Percentiles rank a stretch among this genome's conserved stretches.
Evolutionary conservation across 2,113 vertebrate genomes (phyloP).

Genomic region (Syrmaticus mikado): DNA sequence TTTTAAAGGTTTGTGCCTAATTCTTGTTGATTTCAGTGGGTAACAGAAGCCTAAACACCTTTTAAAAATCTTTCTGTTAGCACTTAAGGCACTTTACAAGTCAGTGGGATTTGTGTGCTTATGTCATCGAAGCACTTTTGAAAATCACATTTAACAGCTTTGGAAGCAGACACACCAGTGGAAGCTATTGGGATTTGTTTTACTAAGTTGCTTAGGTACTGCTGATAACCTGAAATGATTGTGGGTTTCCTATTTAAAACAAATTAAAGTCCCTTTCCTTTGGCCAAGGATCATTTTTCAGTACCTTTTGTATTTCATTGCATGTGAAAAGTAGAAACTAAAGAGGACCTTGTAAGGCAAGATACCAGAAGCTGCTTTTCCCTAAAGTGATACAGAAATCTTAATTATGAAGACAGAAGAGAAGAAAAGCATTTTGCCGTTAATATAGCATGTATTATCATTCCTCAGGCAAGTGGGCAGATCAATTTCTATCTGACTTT

Average conservation of each 20-base stretch:
- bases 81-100: not conserved
- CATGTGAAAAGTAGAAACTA: not conserved
- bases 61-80: conserved; percentile 24
- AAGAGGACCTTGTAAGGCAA: not conserved
- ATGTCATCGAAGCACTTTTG: not conserved
- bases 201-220: not conserved
- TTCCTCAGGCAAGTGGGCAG: not conserved
- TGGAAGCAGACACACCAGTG: not conserved
- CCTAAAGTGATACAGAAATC: not conserved
- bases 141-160: conserved; percentile 12
- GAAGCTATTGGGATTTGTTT: conserved; percentile 6
- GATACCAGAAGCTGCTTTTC: not conserved
- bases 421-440: not conserved
- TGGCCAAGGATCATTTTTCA: not conserved
- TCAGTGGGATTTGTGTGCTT: not conserved
- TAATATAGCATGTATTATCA: not conserved
- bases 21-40: conserved; percentile 26
- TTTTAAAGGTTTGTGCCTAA: not conserved
- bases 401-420: not conserved
- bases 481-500: conserved; percentile 14
- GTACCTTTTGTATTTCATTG: not conserved
- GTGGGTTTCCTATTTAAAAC: not conserved
- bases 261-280: not conserved
- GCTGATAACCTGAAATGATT: conserved; percentile 13
- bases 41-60: conserved; percentile 34